These are phyloP conservation scores for Magallana angulata DNA, from an alignment of 1,140 invertebrate species.

Conservation along the genomic window DNA sequence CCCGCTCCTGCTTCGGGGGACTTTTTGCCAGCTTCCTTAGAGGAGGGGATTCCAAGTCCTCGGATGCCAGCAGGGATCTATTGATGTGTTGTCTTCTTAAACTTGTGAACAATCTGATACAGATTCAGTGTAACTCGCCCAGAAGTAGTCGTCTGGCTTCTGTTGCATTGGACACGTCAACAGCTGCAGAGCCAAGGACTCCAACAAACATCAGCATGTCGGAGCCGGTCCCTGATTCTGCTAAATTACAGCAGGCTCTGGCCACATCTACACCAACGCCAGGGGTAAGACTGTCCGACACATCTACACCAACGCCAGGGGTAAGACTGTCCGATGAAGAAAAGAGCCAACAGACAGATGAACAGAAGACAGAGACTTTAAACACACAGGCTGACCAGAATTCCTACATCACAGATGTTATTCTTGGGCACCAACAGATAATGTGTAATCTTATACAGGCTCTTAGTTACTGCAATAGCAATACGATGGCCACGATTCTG, in stretches of 20 bases:
- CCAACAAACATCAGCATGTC: slow-evolving; percentile 58
- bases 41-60: slow-evolving; percentile 82
- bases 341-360: slow-evolving; percentile 70
- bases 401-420: slow-evolving; percentile 73
- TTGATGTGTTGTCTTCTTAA: slow-evolving; percentile 86
- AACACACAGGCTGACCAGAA: slow-evolving; percentile 45
- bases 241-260: slow-evolving; percentile 68
- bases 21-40: slow-evolving; percentile 85
- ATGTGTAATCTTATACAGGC: slow-evolving; percentile 88
- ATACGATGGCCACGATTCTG: slow-evolving; percentile 78
- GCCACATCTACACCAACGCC: slow-evolving; percentile 57
- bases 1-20: slow-evolving; percentile 82
- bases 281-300: slow-evolving; percentile 65
- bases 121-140: slow-evolving; percentile 81
- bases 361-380: slow-evolving; percentile 67
- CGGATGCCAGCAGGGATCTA: slow-evolving; percentile 84
- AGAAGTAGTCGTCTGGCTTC: slow-evolving; percentile 49
- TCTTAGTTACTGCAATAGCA: slow-evolving; percentile 83
- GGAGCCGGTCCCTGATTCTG: slow-evolving; percentile 67
- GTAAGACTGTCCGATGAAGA: slow-evolving; percentile 73
- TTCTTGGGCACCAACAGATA: slow-evolving; percentile 81
- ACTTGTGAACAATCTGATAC: slow-evolving; percentile 85
- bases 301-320: slow-evolving; percentile 52
- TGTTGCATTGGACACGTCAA: slow-evolving; percentile 39
- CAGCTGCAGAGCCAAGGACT: slow-evolving; percentile 47